Base-by-base conservation (phyloP, 1,140 invertebrate genomes). In the Arion vulgaris region DNA sequence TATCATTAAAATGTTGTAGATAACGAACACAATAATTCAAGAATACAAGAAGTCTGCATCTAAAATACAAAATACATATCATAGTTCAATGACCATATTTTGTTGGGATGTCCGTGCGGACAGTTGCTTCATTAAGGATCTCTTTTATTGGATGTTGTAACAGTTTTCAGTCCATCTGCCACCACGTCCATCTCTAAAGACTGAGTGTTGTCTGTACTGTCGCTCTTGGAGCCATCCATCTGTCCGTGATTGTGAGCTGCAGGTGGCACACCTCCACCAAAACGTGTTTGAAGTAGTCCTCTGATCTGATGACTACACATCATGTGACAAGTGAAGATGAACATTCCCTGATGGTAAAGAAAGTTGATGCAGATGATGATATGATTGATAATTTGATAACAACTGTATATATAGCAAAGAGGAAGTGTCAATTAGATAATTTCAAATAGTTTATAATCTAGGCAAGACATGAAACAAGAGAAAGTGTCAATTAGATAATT, bases 251-350 rank as follows among this genome's bases (percentile, higher is more conserved):
- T 81, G 19, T 34, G 38, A 32, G 23, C 45, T 1, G 51, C 49
- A 0, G 38, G 13, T 28, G 23, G 26, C 23, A 32, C 45, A 19
- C 45, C 84, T 0, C 76, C 81, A 13, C 68, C 45, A 34, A 83
- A 26, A 11, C 73, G 69, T 13, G 81, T 72, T 23, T 82, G 81
- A 15, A 87, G 81, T 9, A 84, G 79, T 23, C 38, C 73, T 1
- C 83, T 62, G 53, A 87, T 84, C 78, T 86, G 83, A n/a, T 38
- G 53, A 51, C 84, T 86, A 45, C 78, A 84, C 81, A 86, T 73
- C 83, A 87, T 85, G 83, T 87, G 86, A 45, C 83, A 68, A 17
- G 85, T 38, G 26, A 87, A 82, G 41, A 87, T 87, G 19, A 81
- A 62, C 57, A 86, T 69, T 0, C 86, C 86, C 86, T 87, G 72